These are phyloP conservation scores for Nannoperca obscura DNA, from an alignment of 2,797 vertebrate species.

Conservation along the genomic window DNA sequence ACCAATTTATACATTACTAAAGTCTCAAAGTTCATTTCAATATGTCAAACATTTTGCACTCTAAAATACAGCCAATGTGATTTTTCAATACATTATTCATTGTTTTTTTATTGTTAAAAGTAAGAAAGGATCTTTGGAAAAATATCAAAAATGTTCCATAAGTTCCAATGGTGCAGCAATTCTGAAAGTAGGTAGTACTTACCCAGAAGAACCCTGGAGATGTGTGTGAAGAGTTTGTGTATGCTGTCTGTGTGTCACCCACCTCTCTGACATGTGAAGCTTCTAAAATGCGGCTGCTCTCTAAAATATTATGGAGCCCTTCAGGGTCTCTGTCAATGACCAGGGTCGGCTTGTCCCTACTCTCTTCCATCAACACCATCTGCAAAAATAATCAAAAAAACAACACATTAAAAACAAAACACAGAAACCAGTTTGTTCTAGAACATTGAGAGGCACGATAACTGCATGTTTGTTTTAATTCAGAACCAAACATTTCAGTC, in stretches of 20 bases:
- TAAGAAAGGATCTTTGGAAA: background rate
- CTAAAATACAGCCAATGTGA: background rate
- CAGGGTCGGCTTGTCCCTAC: slow-evolving; percentile 55
- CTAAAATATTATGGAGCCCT: slow-evolving; percentile 77
- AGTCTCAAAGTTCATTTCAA: slow-evolving; percentile 10
- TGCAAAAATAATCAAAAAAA: slow-evolving; percentile 43
- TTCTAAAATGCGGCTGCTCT: slow-evolving; percentile 83
- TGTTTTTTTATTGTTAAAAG: background rate
- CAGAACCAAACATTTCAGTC: too few relatives aligned
- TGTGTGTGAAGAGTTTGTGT: background rate
- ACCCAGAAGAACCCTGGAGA: background rate
- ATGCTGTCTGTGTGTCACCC: slow-evolving; percentile 23
- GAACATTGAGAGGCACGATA: background rate
- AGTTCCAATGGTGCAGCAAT: background rate
- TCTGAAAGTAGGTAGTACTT: background rate
- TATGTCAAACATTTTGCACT: background rate
- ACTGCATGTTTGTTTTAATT: background rate
- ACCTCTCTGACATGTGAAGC: slow-evolving; percentile 83
- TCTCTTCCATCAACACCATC: slow-evolving; percentile 87
- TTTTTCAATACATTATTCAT: background rate
- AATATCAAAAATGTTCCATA: background rate
- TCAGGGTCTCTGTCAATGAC: slow-evolving; percentile 81
- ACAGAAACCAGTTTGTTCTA: background rate
- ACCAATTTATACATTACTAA: background rate
- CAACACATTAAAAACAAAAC: background rate